These are phyloP conservation scores for Ceyx cyanopectus DNA, from an alignment of 2,113 vertebrate genomes.

Conservation along the genomic window DNA sequence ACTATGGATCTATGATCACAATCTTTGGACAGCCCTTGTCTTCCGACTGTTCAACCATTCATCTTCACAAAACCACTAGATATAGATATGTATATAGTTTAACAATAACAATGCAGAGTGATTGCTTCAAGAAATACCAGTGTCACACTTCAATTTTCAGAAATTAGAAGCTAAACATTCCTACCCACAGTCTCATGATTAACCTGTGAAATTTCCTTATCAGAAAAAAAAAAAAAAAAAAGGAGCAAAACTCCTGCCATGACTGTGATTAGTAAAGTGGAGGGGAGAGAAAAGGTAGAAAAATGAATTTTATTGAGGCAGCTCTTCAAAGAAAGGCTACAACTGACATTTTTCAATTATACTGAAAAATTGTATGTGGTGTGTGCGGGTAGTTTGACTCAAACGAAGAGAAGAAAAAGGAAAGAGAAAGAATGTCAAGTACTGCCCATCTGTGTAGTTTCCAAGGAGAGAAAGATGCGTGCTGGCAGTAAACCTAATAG, in stretches of 20 bases:
- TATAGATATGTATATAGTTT: not conserved
- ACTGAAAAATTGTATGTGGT: not conserved
- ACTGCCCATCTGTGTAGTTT: not conserved
- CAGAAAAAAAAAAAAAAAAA: not conserved
- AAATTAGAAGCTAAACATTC: slow-evolving; percentile 16
- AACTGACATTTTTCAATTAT: not conserved
- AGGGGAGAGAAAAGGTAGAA: not conserved
- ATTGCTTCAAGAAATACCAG: not conserved
- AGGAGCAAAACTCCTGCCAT: slow-evolving; percentile 17
- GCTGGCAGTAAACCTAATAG: slow-evolving; percentile 17
- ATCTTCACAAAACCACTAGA: not conserved
- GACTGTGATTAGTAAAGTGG: not conserved
- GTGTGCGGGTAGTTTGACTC: not conserved
- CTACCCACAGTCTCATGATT: not conserved
- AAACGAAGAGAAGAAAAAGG: not conserved
- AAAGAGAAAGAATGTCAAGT: not conserved
- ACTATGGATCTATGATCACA: not conserved
- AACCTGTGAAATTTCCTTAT: slow-evolving; percentile 4
- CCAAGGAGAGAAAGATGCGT: not conserved
- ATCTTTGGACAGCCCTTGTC: not conserved
- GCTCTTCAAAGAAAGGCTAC: not conserved
- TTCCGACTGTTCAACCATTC: not conserved
- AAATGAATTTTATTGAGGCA: slow-evolving; percentile 15
- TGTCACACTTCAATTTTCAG: not conserved
- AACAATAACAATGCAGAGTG: not conserved